phyloP scores from a whole-genome alignment of 2,888 invertebrate species.

The Oasisia sp. region DNA sequence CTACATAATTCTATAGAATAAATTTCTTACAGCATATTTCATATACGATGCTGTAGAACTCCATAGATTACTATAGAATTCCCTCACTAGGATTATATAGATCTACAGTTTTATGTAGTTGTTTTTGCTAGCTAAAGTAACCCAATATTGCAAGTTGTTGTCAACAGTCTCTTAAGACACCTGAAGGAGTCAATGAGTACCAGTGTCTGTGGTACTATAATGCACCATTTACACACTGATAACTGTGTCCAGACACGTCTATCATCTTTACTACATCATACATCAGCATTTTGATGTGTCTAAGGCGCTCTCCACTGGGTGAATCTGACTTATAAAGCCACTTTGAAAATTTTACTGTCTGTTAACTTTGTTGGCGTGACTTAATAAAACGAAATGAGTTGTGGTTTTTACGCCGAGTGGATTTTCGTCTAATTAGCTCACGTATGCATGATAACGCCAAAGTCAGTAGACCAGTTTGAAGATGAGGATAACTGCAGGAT shows the following conservation, averaged over 20 bases:
- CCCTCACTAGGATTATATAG: no score
- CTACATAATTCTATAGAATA: no score
- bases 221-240: neutral
- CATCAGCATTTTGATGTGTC: neutral
- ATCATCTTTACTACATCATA: neutral
- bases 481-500: neutral
- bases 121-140: no score
- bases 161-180: no score
- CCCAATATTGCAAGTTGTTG: no score
- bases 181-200: no score
- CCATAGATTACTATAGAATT: no score
- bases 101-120: no score
- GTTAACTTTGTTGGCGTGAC: neutral
- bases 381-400: neutral
- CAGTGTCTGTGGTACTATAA: no score
- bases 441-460: neutral
- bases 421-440: neutral
- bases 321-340: neutral
- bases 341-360: neutral
- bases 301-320: neutral
- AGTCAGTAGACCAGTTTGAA: neutral
- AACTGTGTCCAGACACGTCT: neutral
- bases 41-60: no score
- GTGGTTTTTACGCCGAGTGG: neutral
- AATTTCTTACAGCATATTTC: no score